Percentiles rank a stretch among this genome's conserved stretches.
These are phyloP conservation scores for Urocitellus parryii DNA, from an alignment of 2,113 vertebrate species.

Conservation along the genomic window DNA sequence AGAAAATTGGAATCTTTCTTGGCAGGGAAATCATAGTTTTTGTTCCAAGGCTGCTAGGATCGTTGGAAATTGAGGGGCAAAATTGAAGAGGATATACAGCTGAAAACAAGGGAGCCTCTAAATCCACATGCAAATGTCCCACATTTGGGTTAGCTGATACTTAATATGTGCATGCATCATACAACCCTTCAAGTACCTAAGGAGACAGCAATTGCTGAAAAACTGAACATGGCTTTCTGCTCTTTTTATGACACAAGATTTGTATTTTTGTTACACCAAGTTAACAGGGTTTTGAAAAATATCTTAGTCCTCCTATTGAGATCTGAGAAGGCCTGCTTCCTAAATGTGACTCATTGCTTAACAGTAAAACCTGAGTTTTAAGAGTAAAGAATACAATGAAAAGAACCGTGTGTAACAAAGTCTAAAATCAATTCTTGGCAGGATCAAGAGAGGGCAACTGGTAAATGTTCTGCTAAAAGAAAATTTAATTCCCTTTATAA, in stretches of 20 bases:
- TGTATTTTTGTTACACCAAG: background rate
- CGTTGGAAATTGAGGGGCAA: slow-evolving; percentile 37
- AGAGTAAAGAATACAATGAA: background rate
- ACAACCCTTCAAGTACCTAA: background rate
- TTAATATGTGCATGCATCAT: background rate
- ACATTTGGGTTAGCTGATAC: background rate
- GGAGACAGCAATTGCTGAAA: background rate
- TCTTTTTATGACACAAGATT: background rate
- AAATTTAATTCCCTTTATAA: background rate
- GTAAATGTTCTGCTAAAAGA: background rate
- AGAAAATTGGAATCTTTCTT: slow-evolving; percentile 67
- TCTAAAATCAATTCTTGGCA: background rate
- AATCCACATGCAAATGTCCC: background rate
- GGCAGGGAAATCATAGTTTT: slow-evolving; percentile 33
- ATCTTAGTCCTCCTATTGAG: background rate
- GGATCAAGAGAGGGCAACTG: background rate
- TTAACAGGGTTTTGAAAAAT: background rate
- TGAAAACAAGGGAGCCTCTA: background rate
- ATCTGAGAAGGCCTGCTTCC: background rate
- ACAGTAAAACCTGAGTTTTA: background rate
- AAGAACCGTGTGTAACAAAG: background rate
- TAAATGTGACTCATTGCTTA: background rate
- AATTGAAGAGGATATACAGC: background rate
- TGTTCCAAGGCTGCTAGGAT: slow-evolving; percentile 25
- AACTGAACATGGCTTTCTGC: background rate